Evolutionary conservation across 2,113 vertebrate genomes (phyloP).

Genomic region (Calyptommatus sinebrachiatus): DNA sequence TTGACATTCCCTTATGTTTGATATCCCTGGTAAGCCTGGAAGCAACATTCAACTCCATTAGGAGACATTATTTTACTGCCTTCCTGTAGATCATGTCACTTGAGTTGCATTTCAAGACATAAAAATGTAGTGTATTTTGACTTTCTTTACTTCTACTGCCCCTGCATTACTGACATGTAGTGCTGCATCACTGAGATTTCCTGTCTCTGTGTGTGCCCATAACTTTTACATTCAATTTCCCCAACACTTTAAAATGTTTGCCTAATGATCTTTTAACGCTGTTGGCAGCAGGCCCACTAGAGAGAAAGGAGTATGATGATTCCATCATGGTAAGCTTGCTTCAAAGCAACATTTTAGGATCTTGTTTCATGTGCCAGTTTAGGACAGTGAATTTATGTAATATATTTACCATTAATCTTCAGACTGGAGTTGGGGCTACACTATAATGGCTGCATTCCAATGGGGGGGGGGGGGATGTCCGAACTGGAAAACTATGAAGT

Average conservation of each 20-base stretch:
- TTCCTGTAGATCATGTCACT: not conserved
- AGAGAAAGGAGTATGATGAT: not conserved
- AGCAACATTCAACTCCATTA: not conserved
- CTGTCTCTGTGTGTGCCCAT: constrained; percentile 1
- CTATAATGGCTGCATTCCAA: not conserved
- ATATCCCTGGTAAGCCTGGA: not conserved
- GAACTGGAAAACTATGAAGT: no score
- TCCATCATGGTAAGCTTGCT: not conserved
- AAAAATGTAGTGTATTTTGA: not conserved
- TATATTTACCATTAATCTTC: not conserved
- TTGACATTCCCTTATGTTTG: not conserved
- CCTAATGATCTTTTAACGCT: constrained; percentile 41
- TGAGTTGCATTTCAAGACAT: constrained; percentile 8
- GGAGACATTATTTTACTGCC: not conserved
- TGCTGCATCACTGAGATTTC: not conserved
- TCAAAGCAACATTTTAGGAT: constrained; percentile 18
- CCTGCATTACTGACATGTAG: constrained; percentile 2
- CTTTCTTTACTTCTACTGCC: not conserved
- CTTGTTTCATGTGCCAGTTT: not conserved
- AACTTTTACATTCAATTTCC: constrained; percentile 31
- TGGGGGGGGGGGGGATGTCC: no score
- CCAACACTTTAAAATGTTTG: constrained; percentile 32
- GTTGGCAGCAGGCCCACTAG: constrained; percentile 5
- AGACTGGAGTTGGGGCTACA: not conserved
- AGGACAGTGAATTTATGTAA: not conserved